Base-by-base conservation (phyloP, 1,140 invertebrate genomes). In the Cepaea nemoralis region DNA sequence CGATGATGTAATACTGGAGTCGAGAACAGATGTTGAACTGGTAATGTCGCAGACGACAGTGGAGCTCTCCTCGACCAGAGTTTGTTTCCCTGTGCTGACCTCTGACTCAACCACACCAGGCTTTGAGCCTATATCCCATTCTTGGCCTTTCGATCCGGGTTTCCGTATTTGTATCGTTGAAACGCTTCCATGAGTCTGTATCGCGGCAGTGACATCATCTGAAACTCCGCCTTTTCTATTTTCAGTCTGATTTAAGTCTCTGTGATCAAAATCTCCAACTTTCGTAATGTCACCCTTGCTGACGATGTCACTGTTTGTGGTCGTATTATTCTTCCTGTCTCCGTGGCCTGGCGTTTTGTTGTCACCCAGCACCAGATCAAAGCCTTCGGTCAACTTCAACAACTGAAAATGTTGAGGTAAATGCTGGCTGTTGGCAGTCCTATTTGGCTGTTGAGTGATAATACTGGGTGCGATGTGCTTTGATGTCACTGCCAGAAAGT, bases 291-390 rank as follows among this genome's bases (percentile, higher is more conserved):
- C 37, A 40, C 37, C 35, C n/a, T 55, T 55, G 50, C 50, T 55
- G n/a, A 45, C 16, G 16, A 6, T 45, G 16, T 45, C 42, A 45
- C 42, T 45, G 6, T 16, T 6, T 45, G n/a, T n/a, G n/a, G n/a
- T n/a, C n/a, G n/a, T n/a, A n/a, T n/a, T n/a, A n/a, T n/a, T n/a
- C n/a, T n/a, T n/a, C n/a, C n/a, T n/a, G n/a, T n/a, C n/a, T n/a
- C n/a, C n/a, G n/a, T n/a, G n/a, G 63, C n/a, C 69, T 6, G 37
- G n/a, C 6, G 40, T 14, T n/a, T n/a, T n/a, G n/a, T 39, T 50
- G 73, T 75, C 73, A 33, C n/a, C 73, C 3, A 75, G 45, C 5
- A 75, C 73, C 8, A 75, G 48, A 75, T 75, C 73, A 35, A 50
- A 75, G 1, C 73, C 73, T 16, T 50, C 31, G 2, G 73, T 75